A percentile compares a stretch with the other conserved stretches of the same genome.
Conservation (phyloP, 2,113 vertebrate species). For the Megaptera novaeangliae region DNA sequence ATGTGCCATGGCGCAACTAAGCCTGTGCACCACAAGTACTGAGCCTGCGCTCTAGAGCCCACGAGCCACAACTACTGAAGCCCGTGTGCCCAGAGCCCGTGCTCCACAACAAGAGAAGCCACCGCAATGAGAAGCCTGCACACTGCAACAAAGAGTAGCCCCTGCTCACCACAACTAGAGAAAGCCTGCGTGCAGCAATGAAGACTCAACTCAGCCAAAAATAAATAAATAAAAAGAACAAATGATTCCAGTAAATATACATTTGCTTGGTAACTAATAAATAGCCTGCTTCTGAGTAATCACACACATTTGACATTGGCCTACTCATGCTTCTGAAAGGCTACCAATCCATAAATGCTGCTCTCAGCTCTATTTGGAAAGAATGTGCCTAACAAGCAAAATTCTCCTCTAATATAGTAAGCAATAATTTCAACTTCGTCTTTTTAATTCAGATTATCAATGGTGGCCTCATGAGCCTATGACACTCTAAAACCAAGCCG, state of each 20-base stretch:
- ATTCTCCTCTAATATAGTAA: neutral
- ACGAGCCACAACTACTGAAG: too few relatives aligned
- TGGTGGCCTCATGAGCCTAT: neutral
- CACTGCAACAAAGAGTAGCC: too few relatives aligned
- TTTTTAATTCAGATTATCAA: neutral
- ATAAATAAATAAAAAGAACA: neutral
- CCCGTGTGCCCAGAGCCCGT: too few relatives aligned
- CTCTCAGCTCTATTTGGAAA: neutral
- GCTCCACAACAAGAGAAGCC: too few relatives aligned
- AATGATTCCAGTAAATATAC: neutral
- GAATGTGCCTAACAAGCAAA: neutral
- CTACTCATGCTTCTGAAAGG: neutral
- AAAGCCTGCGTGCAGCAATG: too few relatives aligned
- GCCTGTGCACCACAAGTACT: too few relatives aligned
- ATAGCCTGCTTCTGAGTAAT: neutral
- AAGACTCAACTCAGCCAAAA: too few relatives aligned
- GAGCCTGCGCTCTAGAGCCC: too few relatives aligned
- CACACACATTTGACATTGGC: neutral
- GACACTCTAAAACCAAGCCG: neutral
- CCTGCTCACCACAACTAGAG: too few relatives aligned
- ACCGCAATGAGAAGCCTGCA: too few relatives aligned
- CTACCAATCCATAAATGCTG: neutral
- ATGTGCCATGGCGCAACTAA: too few relatives aligned
- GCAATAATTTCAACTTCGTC: neutral
- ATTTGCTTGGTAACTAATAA: neutral